These are phyloP conservation scores for Oxystoma pomonae DNA, from an alignment of 2,888 invertebrate genomes.

Conservation along the genomic window DNA sequence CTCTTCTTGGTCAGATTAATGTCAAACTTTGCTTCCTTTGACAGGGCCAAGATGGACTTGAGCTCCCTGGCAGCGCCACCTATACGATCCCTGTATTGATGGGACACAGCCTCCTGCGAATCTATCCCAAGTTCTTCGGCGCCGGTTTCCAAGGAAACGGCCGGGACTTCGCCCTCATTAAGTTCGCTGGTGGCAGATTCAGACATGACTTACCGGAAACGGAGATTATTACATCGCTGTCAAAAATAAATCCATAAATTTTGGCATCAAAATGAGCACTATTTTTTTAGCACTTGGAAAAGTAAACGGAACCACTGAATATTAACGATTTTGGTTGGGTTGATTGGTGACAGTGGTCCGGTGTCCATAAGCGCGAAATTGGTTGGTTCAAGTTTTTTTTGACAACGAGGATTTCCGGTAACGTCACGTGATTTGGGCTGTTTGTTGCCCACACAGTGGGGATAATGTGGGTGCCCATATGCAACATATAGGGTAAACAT, in stretches of 20 bases:
- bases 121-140: not conserved
- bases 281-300: not conserved
- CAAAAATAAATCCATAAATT: not conserved
- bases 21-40: not conserved
- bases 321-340: not conserved
- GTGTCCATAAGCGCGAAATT: not conserved
- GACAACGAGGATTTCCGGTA: too few species aligned
- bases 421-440: too few species aligned
- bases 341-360: not conserved
- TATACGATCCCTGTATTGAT: not conserved
- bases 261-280: not conserved
- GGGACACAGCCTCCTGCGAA: not conserved
- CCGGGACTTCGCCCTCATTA: not conserved
- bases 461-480: too few species aligned
- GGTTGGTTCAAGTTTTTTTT: too few species aligned
- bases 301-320: not conserved
- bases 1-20: not conserved
- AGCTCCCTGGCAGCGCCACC: not conserved
- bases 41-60: not conserved
- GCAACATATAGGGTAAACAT: too few species aligned
- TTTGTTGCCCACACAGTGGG: too few species aligned
- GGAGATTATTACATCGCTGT: not conserved
- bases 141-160: not conserved
- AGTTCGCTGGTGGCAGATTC: not conserved
- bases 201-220: not conserved